phyloP scores from a whole-genome alignment of 2,797 vertebrate species.

The Phataginus tetradactyla region DNA sequence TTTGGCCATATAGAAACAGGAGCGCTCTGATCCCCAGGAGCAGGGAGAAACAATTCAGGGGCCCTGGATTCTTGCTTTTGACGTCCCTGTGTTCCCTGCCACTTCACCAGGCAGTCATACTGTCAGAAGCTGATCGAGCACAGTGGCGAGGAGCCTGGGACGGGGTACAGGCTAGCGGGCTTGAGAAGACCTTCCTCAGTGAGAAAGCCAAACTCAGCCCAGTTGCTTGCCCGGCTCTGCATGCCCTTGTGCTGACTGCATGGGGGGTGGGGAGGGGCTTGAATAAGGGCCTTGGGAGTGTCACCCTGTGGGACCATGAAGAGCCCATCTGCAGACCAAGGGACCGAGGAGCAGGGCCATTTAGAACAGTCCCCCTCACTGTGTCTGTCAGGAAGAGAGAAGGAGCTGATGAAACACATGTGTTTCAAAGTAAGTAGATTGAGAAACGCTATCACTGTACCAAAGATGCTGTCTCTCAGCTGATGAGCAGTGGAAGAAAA shows the following conservation, averaged over 20 bases:
- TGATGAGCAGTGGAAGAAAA: neutral
- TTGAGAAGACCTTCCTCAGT: neutral
- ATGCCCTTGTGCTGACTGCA: neutral
- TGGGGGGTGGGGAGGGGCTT: neutral
- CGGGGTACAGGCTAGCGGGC: neutral
- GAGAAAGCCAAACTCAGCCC: neutral
- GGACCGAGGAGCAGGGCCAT: rapidly evolving
- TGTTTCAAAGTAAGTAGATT: neutral
- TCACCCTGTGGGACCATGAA: neutral
- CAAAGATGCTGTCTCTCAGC: neutral
- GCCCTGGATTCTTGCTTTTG: rapidly evolving
- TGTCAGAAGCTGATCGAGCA: neutral
- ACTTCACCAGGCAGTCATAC: rapidly evolving
- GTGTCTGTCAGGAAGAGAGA: neutral
- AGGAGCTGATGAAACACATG: neutral
- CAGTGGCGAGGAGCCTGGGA: neutral
- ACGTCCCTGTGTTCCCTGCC: neutral
- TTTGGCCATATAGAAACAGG: neutral
- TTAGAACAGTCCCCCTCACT: neutral
- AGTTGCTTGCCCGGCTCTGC: neutral
- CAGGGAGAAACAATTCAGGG: rapidly evolving
- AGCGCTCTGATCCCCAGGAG: no score
- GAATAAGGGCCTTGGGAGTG: neutral
- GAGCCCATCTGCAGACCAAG: neutral
- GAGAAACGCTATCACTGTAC: neutral